Base-by-base conservation (phyloP, 2,888 invertebrate species). In the Scrobipalpa atriplicella region DNA sequence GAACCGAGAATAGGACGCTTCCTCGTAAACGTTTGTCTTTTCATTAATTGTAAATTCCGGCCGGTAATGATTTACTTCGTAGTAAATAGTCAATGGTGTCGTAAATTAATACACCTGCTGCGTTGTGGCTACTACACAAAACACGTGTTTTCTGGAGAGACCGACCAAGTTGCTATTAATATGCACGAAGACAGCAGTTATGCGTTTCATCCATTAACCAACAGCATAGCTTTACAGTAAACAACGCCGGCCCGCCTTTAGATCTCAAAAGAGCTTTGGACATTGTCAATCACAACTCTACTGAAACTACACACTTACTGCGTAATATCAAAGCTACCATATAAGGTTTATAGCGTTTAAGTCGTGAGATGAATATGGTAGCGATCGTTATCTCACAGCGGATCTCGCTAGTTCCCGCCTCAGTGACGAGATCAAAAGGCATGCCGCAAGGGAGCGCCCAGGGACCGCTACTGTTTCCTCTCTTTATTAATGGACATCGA, bases 161-260 rank as follows among this genome's bases (percentile, higher is more conserved):
- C 77, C 71, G 71, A 75, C 68, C 69, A 75, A 72, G 64, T 71
- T 72, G 69, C 80, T 84, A 85, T 86, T 85, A 85, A 84, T 83
- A 87, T 85, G 80, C 83, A 80, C 75, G 77, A 75, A 74, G 75
- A 75, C 73, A 78, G 74, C 81, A 71, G 73, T 77, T 78, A 76
- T 75, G 74, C 78, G 79, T 77, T 78, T 81, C 81, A 84, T 85
- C 82, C 81, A 83, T 87, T 84, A 87, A 81, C 78, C 85, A 85
- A 82, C 80, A 84, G 84, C n/a, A n/a, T 84, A 85, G 84, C 76
- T 77, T 73, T 75, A 66, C 64, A 29, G 64, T 81, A 80, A 79
- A 82, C 78, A 80, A 80, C 76, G 78, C 74, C 75, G 75, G 76
- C 74, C 77, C 75, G 73, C 72, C 69, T 72, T 72, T 71, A 75